Percentiles rank a stretch among this genome's conserved stretches.
These are phyloP conservation scores for Leptopilina syphax DNA, from an alignment of 2,888 invertebrate species.

Conservation along the genomic window DNA sequence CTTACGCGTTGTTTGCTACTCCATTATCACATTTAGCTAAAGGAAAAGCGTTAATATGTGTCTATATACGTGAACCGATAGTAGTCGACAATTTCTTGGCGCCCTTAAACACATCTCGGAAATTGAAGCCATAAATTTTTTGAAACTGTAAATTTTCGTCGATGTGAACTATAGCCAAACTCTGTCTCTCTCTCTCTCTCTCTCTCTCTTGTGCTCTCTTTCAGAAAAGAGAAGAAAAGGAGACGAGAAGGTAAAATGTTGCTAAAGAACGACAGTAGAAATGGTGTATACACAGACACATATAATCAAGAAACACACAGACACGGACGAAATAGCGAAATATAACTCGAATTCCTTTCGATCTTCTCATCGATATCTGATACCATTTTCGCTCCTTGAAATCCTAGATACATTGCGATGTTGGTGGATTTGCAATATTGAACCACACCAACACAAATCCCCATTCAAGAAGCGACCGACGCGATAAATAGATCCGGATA, in stretches of 20 bases:
- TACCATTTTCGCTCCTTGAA: constrained; percentile 8
- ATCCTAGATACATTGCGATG: constrained; percentile 20
- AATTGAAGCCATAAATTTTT: constrained; percentile 73
- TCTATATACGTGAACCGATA: constrained; percentile 47
- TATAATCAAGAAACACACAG: neutral
- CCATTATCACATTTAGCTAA: constrained; percentile 44
- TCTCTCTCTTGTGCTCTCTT: neutral
- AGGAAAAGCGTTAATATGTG: constrained; percentile 38
- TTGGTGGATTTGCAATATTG: constrained; percentile 6
- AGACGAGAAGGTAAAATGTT: neutral
- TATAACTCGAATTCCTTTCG: constrained; percentile 17
- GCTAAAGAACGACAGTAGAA: neutral
- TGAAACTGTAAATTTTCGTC: constrained; percentile 65
- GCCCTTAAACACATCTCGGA: constrained; percentile 71
- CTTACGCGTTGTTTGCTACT: constrained; percentile 31
- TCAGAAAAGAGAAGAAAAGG: neutral
- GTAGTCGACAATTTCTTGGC: constrained; percentile 48
- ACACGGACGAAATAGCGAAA: neutral
- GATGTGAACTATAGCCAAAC: neutral
- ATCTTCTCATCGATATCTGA: constrained; percentile 23
- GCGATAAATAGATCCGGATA: neutral
- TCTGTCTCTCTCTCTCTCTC: no score
- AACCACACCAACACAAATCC: constrained; percentile 2
- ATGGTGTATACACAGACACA: neutral
- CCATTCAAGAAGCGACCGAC: neutral